Base-by-base conservation (phyloP, 1,140 invertebrate species). In the Drosophila ogumai region DNA sequence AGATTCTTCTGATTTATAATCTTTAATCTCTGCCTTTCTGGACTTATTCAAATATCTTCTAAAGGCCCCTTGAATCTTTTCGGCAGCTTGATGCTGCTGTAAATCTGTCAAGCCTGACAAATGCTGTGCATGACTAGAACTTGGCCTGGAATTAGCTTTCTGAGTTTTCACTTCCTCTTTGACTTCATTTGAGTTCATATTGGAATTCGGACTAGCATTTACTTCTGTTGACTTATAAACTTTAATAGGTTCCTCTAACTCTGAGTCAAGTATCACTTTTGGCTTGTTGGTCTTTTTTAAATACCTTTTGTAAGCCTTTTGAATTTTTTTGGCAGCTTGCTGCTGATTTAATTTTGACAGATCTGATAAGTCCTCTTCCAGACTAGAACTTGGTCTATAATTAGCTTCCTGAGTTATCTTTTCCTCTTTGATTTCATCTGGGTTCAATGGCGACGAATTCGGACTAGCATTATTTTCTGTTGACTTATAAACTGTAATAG, bases 281-380 rank as follows among this genome's bases (percentile, higher is more conserved):
- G 22, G 7, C 12, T 25, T 25, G 13, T 25, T 15, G 44, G 2
- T 3, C 15, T n/a, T n/a, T 17, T 31, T 31, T 2, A 64, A 31
- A 64, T 73, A 63, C 15, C 50, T 72, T 56, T 50, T 75, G n/a
- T 50, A 75, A 6, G 67, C 50, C 28, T 50, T 50, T 50, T 68
- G 65, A 19, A 68, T 68, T 22, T 68, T 68, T 28, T 0, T 13
- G 28, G 65, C 65, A 5, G 58, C 59, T 28, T 50, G 10, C n/a
- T 50, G 40, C 17, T 64, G 34, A 6, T 25, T 6, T 13, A 63
- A 13, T 6, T 67, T 25, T 0, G 3, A 17, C 3, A 38, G 9
- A 31, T 12, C 28, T 34, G 12, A 7, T 1, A 13, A 13, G 19
- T 50, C 28, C 0, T 13, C 3, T 13, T 1, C 6, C 2, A 28